Evolutionary conservation across 2,113 vertebrate species (phyloP).

Genomic region (Amazona guildingii): DNA sequence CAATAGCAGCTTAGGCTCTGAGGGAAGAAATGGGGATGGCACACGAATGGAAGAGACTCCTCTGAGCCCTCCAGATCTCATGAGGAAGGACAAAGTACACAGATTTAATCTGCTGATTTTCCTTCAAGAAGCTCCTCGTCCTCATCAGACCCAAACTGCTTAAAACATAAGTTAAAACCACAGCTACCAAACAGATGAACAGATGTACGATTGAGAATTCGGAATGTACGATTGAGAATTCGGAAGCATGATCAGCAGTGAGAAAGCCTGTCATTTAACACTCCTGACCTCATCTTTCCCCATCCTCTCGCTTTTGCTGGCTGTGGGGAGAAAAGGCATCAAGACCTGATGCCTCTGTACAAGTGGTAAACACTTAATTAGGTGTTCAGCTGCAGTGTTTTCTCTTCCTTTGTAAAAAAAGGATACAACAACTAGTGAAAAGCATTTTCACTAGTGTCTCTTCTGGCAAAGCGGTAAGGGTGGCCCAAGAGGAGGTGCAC

Average conservation of each 20-base stretch:
- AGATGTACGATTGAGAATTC: neutral
- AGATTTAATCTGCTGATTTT: neutral
- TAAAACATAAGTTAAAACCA: neutral
- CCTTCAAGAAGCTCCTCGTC: neutral
- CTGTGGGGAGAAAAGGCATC: neutral
- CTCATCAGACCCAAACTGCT: neutral
- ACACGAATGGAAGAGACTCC: rapidly evolving
- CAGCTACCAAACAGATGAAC: neutral
- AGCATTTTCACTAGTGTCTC: neutral
- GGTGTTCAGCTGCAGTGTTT: neutral
- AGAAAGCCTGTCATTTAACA: neutral
- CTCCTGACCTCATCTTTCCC: neutral
- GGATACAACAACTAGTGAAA: neutral
- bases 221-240: neutral
- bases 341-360: neutral
- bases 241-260: neutral
- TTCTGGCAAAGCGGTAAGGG: neutral
- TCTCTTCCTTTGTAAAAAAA: neutral
- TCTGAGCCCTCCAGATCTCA: neutral
- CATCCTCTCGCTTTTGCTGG: neutral
- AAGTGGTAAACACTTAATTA: neutral
- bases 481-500: neutral
- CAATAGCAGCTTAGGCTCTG: neutral
- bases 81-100: rapidly evolving
- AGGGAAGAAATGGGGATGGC: neutral